Base-by-base conservation (phyloP, 2,113 vertebrate genomes). In the Pyxicephalus adspersus region DNA sequence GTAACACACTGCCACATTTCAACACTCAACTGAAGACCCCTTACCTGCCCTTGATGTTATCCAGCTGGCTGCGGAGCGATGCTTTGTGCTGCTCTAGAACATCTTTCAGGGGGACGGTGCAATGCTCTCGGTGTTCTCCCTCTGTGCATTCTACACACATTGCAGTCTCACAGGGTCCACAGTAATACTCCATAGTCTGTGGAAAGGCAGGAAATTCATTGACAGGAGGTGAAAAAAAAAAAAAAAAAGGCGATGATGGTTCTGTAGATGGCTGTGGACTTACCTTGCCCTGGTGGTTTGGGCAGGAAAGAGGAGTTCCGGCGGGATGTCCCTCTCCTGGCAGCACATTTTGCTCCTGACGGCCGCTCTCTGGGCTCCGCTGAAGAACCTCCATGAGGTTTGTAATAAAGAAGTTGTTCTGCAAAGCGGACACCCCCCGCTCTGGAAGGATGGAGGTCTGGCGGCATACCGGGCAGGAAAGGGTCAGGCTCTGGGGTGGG, bases 371-470 rank as follows among this genome's bases (percentile, higher is more conserved):
- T 0, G 94, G 91, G 84, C 94, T 93, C 57, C 95, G 90, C 89
- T 97, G 95, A 77, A 97, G 89, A 19, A 96, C 96, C 87, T 98
- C 97, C 96, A 98, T 98, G 71, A 98, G 92, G 91, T 97, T 98
- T 64, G 95, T 97, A 91, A 98, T 98, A 91, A 98, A 98, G 90
- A 97, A 97, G 85, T 98, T 98, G 88, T 98, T 97, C 91, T 98
- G 97, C 26, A 98, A 87, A 0, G 96, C 96, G 0, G 96, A 93
- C 70, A 98, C 97, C 0, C 97, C 97, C 83, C 95, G 95, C 86
- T 98, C 96, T 0, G 97, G 97, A 66, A 97, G 88, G 89, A 98
- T 98, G 55, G 96, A 98, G 0, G 96, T 98, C 91, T 98, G 97
- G 71, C 96, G 92, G 87, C 96, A 97, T 19, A 98, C 96, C 0